phyloP scores from a whole-genome alignment of 2,797 vertebrate genomes.

The Prionace glauca region DNA sequence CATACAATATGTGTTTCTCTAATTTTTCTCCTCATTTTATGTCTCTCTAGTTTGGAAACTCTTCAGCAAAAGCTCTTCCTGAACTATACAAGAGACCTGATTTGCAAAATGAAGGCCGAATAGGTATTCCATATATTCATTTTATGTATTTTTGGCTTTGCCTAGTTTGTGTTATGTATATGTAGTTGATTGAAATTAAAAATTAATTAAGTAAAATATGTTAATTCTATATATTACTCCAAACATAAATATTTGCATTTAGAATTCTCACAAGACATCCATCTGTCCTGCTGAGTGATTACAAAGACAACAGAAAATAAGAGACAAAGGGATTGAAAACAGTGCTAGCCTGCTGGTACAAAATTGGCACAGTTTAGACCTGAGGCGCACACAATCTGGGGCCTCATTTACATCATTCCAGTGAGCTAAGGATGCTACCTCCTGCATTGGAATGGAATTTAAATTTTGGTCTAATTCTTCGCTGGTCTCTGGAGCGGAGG shows the following conservation, averaged over 20 bases:
- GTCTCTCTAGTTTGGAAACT: constrained; percentile 23
- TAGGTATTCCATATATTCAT: constrained; percentile 61
- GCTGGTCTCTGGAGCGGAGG: too few species aligned
- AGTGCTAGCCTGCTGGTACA: neutral
- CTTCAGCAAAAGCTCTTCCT: constrained; percentile 74
- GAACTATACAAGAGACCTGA: constrained; percentile 87
- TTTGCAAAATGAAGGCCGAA: constrained; percentile 75
- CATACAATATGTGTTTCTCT: neutral
- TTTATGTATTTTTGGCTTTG: neutral
- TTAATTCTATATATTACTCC: neutral
- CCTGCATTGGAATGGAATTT: neutral
- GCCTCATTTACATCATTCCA: neutral
- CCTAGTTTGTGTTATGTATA: neutral
- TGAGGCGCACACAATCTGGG: neutral
- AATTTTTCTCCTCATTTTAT: neutral
- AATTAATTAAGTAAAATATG: neutral
- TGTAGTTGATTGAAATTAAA: neutral
- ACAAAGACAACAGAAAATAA: neutral
- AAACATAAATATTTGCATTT: neutral
- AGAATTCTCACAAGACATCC: neutral
- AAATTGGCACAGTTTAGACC: neutral
- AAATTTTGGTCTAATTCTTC: neutral
- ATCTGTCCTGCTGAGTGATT: neutral
- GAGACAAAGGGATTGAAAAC: neutral
- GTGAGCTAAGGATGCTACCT: neutral